Evolutionary conservation across 2,113 vertebrate species (phyloP).

Genomic region (Semicossyphus pulcher): DNA sequence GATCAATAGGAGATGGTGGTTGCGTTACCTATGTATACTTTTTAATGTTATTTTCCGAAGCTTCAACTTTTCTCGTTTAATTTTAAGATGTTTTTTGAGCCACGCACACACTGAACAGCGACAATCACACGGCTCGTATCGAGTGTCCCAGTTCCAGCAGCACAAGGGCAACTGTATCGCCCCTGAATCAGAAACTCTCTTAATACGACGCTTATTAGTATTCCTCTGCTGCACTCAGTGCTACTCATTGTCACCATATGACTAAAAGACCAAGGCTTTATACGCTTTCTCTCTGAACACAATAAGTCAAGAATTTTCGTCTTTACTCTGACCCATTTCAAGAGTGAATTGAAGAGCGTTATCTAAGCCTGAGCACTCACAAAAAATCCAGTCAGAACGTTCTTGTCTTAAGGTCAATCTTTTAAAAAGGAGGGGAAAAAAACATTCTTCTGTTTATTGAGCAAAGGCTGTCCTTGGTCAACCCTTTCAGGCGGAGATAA

Average conservation of each 20-base stretch:
- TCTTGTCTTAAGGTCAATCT: conserved; percentile 75
- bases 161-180: conserved; percentile 45
- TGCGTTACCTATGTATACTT: not conserved
- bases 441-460: conserved; percentile 72
- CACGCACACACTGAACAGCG: conserved; percentile 19
- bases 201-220: conserved; percentile 41
- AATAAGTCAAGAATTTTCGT: conserved; percentile 60
- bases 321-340: conserved; percentile 62
- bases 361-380: conserved; percentile 67
- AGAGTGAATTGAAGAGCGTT: conserved; percentile 59
- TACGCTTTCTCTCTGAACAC: conserved; percentile 47
- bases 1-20: not conserved
- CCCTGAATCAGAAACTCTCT: conserved; percentile 38
- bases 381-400: conserved; percentile 65
- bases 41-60: not conserved
- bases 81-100: conserved; percentile 13
- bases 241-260: conserved; percentile 37
- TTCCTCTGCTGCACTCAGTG: conserved; percentile 36
- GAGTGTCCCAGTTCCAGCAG: conserved; percentile 20
- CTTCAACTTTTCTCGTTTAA: conserved; percentile 4
- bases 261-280: conserved; percentile 57
- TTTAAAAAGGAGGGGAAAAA: conserved; percentile 64
- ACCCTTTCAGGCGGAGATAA: conserved; percentile 71
- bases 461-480: conserved; percentile 73
- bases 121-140: conserved; percentile 25